A percentile compares a stretch with the other conserved stretches of the same genome.
Evolutionary conservation across 1,140 invertebrate genomes (phyloP).

Genomic region (Cheumatopsyche charites): DNA sequence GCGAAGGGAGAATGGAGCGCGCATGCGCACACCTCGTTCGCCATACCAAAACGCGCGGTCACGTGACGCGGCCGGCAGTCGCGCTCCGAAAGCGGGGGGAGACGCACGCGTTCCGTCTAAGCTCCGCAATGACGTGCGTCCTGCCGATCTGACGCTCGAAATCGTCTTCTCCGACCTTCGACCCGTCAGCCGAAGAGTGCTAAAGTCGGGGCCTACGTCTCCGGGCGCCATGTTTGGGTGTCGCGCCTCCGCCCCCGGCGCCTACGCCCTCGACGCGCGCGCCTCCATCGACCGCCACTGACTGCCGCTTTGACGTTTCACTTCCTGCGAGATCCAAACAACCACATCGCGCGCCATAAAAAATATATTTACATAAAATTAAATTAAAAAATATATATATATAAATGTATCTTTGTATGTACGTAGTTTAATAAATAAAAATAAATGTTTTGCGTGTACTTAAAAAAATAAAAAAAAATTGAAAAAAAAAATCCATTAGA

Average conservation of each 20-base stretch:
- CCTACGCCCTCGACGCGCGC: not conserved
- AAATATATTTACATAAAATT: not conserved
- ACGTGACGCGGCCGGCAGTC: conserved; percentile 61
- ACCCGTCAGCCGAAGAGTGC: not conserved
- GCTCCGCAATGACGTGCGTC: not conserved
- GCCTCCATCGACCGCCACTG: conserved; percentile 9
- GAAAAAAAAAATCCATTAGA: not conserved
- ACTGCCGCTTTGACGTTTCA: conserved; percentile 19
- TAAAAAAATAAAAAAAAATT: not conserved
- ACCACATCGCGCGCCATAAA: not conserved
- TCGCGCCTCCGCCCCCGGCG: conserved; percentile 6
- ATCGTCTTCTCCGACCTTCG: not conserved
- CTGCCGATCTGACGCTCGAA: not conserved
- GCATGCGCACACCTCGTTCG: conserved; percentile 55
- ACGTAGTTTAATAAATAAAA: conserved; percentile 29
- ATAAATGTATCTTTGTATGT: conserved; percentile 3
- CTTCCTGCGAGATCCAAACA: conserved; percentile 1
- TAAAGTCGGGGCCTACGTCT: not conserved
- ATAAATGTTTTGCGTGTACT: conserved; percentile 36
- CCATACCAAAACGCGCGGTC: conserved; percentile 63
- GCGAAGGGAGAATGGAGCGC: not conserved
- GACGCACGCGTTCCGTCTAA: not conserved
- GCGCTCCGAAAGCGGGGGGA: conserved; percentile 40
- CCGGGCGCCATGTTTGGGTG: not conserved
- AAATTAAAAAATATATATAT: conserved; percentile 4